Conservation (phyloP, 2,797 vertebrate genomes). For the Galaxias olidus region DNA sequence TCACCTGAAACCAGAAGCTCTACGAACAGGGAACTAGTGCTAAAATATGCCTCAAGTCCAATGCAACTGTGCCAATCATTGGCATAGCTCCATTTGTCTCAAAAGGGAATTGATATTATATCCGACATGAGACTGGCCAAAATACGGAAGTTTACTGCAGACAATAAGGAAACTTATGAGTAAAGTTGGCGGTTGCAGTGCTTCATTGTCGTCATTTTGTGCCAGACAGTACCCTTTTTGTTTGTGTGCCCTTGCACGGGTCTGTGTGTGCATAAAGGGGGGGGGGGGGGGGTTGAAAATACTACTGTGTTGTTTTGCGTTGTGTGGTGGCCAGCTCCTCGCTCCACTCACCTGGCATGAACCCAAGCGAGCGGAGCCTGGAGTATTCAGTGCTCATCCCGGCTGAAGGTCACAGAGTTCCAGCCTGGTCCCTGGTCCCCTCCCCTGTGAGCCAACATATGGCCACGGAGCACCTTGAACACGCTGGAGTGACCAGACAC, state of each 20-base stretch:
- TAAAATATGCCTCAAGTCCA: slow-evolving; percentile 7
- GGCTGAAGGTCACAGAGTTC: slow-evolving; percentile 74
- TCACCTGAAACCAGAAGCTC: slow-evolving; percentile 33
- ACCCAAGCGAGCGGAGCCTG: slow-evolving; percentile 71
- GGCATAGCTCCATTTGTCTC: slow-evolving; percentile 10
- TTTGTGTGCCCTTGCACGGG: background rate
- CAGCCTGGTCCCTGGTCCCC: slow-evolving; percentile 58
- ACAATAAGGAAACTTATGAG: slow-evolving; percentile 26
- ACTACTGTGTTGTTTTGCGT: background rate
- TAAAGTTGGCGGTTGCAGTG: background rate
- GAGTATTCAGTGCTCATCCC: slow-evolving; percentile 76
- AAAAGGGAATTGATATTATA: slow-evolving; percentile 47
- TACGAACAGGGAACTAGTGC: slow-evolving; percentile 52
- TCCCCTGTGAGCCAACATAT: slow-evolving; percentile 81
- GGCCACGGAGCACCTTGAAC: slow-evolving; percentile 79
- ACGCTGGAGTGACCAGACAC: slow-evolving; percentile 63
- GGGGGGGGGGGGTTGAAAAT: too few species aligned
- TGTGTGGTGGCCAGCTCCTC: slow-evolving; percentile 46
- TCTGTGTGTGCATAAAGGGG: background rate
- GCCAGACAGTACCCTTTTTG: background rate
- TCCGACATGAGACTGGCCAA: slow-evolving; percentile 38
- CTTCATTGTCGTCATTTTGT: background rate
- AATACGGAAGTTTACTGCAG: slow-evolving; percentile 33
- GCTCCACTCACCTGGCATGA: slow-evolving; percentile 73
- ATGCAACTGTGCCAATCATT: background rate